phyloP scores from a whole-genome alignment of 2,797 vertebrate genomes.

The Apogon talboti region DNA sequence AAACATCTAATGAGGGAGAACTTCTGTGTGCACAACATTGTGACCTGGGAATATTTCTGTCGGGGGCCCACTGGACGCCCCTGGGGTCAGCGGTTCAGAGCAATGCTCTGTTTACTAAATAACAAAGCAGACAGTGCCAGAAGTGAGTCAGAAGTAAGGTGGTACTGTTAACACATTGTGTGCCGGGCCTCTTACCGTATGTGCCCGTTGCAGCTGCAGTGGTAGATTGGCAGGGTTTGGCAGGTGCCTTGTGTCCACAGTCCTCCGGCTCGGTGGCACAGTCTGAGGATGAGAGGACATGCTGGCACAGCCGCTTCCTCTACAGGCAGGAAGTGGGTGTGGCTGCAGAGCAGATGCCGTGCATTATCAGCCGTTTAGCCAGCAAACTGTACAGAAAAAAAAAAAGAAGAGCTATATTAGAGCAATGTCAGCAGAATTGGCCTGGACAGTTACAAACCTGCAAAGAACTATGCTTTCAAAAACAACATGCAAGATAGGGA shows the following conservation, averaged over 20 bases:
- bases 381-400: conserved; percentile 65
- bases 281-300: conserved; percentile 86
- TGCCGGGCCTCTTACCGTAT: conserved; percentile 73
- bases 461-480: conserved; percentile 5
- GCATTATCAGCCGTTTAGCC: conserved; percentile 75
- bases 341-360: conserved; percentile 61
- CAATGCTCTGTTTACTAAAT: conserved; percentile 63
- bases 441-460: background rate
- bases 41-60: conserved; percentile 50
- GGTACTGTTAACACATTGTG: background rate
- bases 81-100: conserved; percentile 43
- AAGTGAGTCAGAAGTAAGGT: background rate
- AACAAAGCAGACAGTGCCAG: conserved; percentile 26
- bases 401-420: background rate
- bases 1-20: conserved; percentile 69
- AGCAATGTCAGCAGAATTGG: background rate
- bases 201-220: conserved; percentile 83
- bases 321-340: conserved; percentile 79
- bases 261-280: conserved; percentile 81
- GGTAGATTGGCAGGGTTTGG: conserved; percentile 79
- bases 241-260: conserved; percentile 82
- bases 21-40: conserved; percentile 58
- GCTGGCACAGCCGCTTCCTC: conserved; percentile 83
- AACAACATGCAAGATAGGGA: background rate
- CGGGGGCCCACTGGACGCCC: conserved; percentile 32